Evolutionary conservation across 2,888 invertebrate species (phyloP).

Genomic region (Conchocele bisecta): DNA sequence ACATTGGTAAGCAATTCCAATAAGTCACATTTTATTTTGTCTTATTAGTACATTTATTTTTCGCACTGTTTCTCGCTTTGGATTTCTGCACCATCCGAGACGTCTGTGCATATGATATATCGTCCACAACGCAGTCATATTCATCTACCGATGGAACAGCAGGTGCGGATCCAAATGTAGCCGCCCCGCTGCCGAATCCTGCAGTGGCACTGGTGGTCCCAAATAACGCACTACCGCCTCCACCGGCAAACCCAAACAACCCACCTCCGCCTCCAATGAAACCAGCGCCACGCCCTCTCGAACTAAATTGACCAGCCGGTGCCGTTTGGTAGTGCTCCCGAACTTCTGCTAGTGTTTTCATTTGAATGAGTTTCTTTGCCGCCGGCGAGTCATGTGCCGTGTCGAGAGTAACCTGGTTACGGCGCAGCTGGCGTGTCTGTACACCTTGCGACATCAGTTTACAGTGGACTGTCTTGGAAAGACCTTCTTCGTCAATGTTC

Average conservation of each 20-base stretch:
- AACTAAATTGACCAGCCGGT: too few relatives aligned
- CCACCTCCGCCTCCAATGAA: too few relatives aligned
- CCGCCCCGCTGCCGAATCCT: neutral
- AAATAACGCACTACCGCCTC: neutral
- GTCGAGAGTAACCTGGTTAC: constrained; percentile 27
- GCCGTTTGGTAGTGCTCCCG: neutral
- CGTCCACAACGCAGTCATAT: constrained; percentile 18
- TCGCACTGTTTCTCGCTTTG: constrained; percentile 4
- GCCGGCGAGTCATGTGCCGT: neutral
- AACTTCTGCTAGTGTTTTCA: constrained; percentile 8
- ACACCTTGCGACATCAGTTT: constrained; percentile 37
- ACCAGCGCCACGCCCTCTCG: neutral
- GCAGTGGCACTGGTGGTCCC: neutral
- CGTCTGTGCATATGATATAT: constrained; percentile 39
- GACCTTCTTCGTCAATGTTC: constrained; percentile 37
- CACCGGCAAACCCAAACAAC: neutral
- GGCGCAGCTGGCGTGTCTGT: constrained; percentile 25
- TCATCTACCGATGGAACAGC: constrained; percentile 4
- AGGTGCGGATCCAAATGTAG: too few relatives aligned
- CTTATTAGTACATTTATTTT: too few relatives aligned
- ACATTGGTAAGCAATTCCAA: too few relatives aligned
- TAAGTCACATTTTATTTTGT: too few relatives aligned
- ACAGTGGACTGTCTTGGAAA: constrained; percentile 19
- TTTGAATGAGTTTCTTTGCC: constrained; percentile 21
- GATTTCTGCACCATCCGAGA: constrained; percentile 49